Evolutionary conservation across 2,888 invertebrate species (phyloP), one percentile per base, ranked within the genome.

Genomic region (Colletes collaris): DNA sequence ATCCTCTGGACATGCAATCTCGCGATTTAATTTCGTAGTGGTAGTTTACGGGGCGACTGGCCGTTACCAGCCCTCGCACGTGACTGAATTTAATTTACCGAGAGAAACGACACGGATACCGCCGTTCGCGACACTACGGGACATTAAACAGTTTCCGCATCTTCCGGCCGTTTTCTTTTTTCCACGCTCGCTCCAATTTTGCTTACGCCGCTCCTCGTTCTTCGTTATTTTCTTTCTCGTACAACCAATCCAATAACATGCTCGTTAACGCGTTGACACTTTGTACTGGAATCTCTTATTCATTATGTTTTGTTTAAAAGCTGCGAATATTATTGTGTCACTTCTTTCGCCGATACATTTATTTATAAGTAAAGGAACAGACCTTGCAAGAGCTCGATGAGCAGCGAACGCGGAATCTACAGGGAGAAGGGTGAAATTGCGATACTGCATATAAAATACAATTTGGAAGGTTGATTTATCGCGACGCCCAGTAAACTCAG

Each of bases 41-140:
- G 52, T 46, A 60, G 73, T 81, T 85, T 78, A 85, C 62, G 76
- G 58, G 27, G 44, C 59, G 55, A 13, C 58, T 59, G 46, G 66
- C 40, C 59, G 56, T 75, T 59, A 59, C 59, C 55, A 52, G 58
- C 60, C 69, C 53, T 72, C 56, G 81, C 76, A 76, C 83, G 79
- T 82, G 86, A 81, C 77, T 62, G 69, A 73, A 81, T 73, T 86
- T 85, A 75, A 86, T 85, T 86, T 82, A 76, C 53, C 73, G 69
- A 53, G 53, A 62, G 72, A 75, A 74, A 76, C 66, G 50, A 40
- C 53, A 40, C 7, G 27, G 46, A 49, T 35, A 60, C 70, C 69
- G 62, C 80, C 69, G 62, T 83, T 72, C 60, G 53, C 75, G 70
- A 63, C 58, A 40, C 49, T 37, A 67, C 58, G 70, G 52, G 13